Base-by-base conservation (phyloP, 2,113 vertebrate genomes). In the Gavialis gangeticus region DNA sequence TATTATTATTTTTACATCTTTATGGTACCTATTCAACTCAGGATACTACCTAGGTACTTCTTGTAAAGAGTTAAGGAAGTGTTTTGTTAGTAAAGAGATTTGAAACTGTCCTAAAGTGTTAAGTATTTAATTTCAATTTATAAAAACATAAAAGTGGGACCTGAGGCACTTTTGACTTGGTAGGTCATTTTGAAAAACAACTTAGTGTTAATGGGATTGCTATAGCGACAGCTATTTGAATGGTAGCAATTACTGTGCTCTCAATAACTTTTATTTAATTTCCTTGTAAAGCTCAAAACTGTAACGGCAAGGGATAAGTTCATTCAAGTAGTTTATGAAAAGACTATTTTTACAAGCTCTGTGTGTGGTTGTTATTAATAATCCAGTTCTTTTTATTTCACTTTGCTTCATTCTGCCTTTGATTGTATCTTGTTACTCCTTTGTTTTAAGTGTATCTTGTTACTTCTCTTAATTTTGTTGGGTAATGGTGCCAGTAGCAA, bases 351-450 rank as follows among this genome's bases (percentile, higher is more conserved):
- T 88, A 56, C 55, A 24, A 80, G 55, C 2, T 4, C 27, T 73
- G 4, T 77, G 59, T 66, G 6, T 85, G 64, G 66, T 71, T 37
- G 24, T 78, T 4, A 13, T 63, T 92, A 89, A 84, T 77, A 85
- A 91, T 62, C 89, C 0, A 0, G 14, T 66, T 69, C 87, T 27
- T 82, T 76, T 55, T 30, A 19, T 63, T 62, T 27, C 25, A 7
- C 60, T 89, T 81, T 12, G 87, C 85, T 92, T 94, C 93, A 87
- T 94, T 37, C 73, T 10, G 18, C 34, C 75, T 67, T 34, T 93
- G 79, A 11, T 27, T 7, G 55, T 77, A 46, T 95, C 82, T 2
- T 1, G n/a, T 92, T 93, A 24, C 91, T 25, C 0, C 8, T 30
- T 58, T 83, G 37, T 37, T 37, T 37, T 6, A 46, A 46, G 37